A percentile compares a stretch with the other conserved stretches of the same genome.
phyloP scores from a whole-genome alignment of 1,140 invertebrate genomes.

The Megalonaias nervosa region DNA sequence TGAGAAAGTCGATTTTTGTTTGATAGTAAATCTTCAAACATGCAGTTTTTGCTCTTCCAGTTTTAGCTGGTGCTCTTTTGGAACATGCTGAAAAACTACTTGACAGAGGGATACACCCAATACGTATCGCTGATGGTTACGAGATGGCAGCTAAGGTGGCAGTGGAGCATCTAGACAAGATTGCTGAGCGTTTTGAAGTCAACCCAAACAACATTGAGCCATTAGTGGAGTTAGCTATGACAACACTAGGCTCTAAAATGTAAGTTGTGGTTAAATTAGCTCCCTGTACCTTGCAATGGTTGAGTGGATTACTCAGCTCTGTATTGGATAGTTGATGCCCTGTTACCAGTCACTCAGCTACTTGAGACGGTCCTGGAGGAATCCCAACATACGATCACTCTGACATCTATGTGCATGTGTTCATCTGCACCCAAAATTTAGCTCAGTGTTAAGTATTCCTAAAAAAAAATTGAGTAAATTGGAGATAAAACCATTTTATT shows the following conservation, averaged over 20 bases:
- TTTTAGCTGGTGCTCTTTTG: slow-evolving; percentile 90
- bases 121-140: slow-evolving; percentile 98
- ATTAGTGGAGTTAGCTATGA: slow-evolving; percentile 96
- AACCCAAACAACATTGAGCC: slow-evolving; percentile 86
- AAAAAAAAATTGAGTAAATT: too few relatives aligned
- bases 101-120: slow-evolving; percentile 98
- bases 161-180: slow-evolving; percentile 87
- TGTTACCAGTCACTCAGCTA: too few relatives aligned
- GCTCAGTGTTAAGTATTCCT: too few relatives aligned
- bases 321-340: too few relatives aligned
- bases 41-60: slow-evolving; percentile 67
- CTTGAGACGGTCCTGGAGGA: too few relatives aligned
- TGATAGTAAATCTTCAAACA: too few relatives aligned
- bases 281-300: background rate
- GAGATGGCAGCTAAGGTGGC: slow-evolving; percentile 96
- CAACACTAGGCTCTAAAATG: slow-evolving; percentile 99
- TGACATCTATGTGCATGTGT: too few relatives aligned
- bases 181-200: slow-evolving; percentile 92
- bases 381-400: too few relatives aligned
- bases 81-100: slow-evolving; percentile 95
- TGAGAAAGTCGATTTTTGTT: too few relatives aligned
- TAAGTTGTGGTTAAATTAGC: slow-evolving; percentile 65
- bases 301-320: too few relatives aligned
- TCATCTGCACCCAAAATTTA: too few relatives aligned
- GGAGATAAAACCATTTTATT: too few relatives aligned